Evolutionary conservation across 2,888 invertebrate species (phyloP).

Genomic region (Diadromus collaris): DNA sequence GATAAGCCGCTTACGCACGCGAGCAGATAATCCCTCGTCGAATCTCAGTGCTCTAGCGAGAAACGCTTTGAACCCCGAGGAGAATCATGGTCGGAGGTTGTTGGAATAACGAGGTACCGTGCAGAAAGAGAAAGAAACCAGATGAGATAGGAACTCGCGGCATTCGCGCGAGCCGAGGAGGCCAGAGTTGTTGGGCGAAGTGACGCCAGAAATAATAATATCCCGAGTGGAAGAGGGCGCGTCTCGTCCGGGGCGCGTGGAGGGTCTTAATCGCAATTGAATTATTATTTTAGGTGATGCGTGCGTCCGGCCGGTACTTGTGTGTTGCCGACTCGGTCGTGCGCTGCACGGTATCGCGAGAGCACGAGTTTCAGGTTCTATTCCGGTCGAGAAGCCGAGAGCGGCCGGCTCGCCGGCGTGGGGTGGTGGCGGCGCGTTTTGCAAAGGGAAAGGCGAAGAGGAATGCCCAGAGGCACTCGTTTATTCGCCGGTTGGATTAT

Average conservation of each 20-base stretch:
- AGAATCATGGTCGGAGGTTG: background rate
- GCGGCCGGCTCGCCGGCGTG: constrained; percentile 31
- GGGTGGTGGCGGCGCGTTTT: constrained; percentile 9
- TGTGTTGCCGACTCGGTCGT: constrained; percentile 59
- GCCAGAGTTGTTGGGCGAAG: constrained; percentile 44
- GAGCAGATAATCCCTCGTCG: constrained; percentile 74
- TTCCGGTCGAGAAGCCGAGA: constrained; percentile 49
- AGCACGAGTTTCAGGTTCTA: constrained; percentile 51
- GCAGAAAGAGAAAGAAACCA: constrained; percentile 21
- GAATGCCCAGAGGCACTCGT: constrained; percentile 47
- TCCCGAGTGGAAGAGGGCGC: constrained; percentile 57
- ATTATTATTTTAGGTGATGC: constrained; percentile 74
- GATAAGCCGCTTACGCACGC: constrained; percentile 74
- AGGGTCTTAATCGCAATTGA: constrained; percentile 70
- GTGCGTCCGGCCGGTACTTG: constrained; percentile 61
- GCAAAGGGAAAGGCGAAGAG: constrained; percentile 55
- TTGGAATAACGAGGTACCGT: constrained; percentile 4
- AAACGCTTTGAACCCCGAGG: constrained; percentile 66
- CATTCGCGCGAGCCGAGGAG: constrained; percentile 30
- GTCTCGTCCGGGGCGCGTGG: constrained; percentile 38
- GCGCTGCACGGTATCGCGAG: constrained; percentile 1
- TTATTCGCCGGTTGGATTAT: constrained; percentile 40
- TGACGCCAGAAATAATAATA: constrained; percentile 70
- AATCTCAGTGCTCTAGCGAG: constrained; percentile 67
- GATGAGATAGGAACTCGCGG: constrained; percentile 42